phyloP scores from a whole-genome alignment of 2,113 vertebrate species.

The Sorex araneus region DNA sequence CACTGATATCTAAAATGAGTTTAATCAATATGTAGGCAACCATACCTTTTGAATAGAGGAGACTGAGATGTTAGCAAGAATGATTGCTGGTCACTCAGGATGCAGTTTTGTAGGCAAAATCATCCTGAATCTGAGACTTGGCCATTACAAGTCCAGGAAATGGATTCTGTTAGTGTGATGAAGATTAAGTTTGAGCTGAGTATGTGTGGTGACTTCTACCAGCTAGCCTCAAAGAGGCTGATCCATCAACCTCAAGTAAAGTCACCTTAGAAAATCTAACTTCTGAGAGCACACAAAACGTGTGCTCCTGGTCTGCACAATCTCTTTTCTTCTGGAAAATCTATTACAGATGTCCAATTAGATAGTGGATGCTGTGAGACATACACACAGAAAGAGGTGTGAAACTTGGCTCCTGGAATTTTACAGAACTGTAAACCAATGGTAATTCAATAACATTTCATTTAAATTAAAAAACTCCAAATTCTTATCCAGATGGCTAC shows the following conservation, averaged over 20 bases:
- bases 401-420: no score
- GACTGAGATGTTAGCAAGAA: background rate
- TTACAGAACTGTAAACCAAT: no score
- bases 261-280: slow-evolving; percentile 32
- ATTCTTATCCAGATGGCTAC: slow-evolving; percentile 47
- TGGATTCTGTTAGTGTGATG: slow-evolving; percentile 4
- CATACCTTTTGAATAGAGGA: slow-evolving; percentile 44
- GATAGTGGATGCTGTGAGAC: no score
- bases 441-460: no score
- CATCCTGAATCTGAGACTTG: slow-evolving; percentile 37
- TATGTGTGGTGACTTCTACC: background rate
- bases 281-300: background rate
- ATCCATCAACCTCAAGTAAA: slow-evolving; percentile 42
- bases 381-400: no score
- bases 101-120: background rate
- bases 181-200: background rate
- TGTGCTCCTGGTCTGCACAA: background rate
- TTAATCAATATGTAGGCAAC: slow-evolving; percentile 25
- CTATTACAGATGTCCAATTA: background rate
- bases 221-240: slow-evolving; percentile 15
- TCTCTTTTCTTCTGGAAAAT: slow-evolving; percentile 26
- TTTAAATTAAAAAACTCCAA: background rate
- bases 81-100: background rate
- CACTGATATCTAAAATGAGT: slow-evolving; percentile 31
- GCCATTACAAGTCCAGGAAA: slow-evolving; percentile 8